Evolutionary conservation across 2,113 vertebrate species (phyloP).

Genomic region (Rhipidura dahli): DNA sequence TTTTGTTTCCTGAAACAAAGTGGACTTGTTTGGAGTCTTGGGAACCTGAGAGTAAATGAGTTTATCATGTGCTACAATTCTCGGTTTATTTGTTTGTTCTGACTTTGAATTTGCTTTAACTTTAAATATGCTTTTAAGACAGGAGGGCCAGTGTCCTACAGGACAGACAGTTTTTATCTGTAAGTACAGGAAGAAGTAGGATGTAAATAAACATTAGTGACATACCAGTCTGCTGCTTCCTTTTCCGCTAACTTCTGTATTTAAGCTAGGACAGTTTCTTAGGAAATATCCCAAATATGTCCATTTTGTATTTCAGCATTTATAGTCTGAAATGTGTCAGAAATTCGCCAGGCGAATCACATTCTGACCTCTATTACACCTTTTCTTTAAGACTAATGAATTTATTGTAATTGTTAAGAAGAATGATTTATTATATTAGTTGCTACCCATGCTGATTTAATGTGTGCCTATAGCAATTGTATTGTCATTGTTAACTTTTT

Average conservation of each 20-base stretch:
- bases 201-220: slow-evolving; percentile 67
- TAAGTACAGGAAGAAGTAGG: slow-evolving; percentile 56
- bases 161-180: slow-evolving; percentile 18
- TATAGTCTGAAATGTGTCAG: not conserved
- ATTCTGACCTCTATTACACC: not conserved
- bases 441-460: not conserved
- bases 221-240: slow-evolving; percentile 68
- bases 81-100: slow-evolving; percentile 36
- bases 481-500: not conserved
- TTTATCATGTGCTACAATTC: not conserved
- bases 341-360: not conserved
- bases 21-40: slow-evolving; percentile 31
- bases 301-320: slow-evolving; percentile 4
- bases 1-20: slow-evolving; percentile 50
- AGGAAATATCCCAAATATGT: slow-evolving; percentile 48
- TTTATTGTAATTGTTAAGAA: not conserved
- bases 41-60: slow-evolving; percentile 27
- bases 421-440: not conserved
- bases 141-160: not conserved
- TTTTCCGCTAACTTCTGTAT: slow-evolving; percentile 57
- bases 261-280: slow-evolving; percentile 46
- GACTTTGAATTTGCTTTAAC: slow-evolving; percentile 26
- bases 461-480: not conserved
- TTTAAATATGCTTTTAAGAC: slow-evolving; percentile 24
- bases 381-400: slow-evolving; percentile 43